phyloP scores from a whole-genome alignment of 2,113 vertebrate species.

The Pterocles orientalis region DNA sequence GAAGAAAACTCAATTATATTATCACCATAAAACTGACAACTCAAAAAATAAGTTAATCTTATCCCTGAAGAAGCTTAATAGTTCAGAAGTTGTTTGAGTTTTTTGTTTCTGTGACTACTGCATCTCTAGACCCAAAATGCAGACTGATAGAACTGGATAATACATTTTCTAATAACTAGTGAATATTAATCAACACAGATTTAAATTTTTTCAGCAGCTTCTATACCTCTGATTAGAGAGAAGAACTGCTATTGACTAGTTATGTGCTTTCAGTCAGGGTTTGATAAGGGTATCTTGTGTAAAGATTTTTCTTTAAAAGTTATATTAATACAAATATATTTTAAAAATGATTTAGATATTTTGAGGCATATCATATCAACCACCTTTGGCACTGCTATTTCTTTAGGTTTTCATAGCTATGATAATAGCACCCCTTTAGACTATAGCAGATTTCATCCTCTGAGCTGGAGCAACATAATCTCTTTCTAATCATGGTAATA shows the following conservation, averaged over 20 bases:
- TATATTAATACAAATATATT: not conserved
- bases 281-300: not conserved
- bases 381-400: not conserved
- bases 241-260: not conserved
- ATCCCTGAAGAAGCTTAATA: not conserved
- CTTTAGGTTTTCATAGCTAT: not conserved
- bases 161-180: not conserved
- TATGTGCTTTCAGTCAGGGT: not conserved
- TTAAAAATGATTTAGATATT: not conserved
- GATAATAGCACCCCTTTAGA: not conserved
- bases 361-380: not conserved
- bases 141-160: not conserved
- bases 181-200: not conserved
- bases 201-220: not conserved
- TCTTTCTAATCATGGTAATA: not conserved
- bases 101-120: not conserved
- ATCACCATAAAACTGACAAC: slow-evolving; percentile 4
- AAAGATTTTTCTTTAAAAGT: not conserved
- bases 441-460: not conserved
- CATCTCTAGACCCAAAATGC: not conserved
- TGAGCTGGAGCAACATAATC: not conserved
- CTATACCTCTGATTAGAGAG: not conserved
- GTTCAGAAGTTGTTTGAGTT: not conserved
- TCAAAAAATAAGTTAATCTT: not conserved
- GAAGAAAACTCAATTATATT: not conserved